These are phyloP conservation scores for Leptogaster cylindrica DNA, from an alignment of 2,888 invertebrate genomes.

Conservation along the genomic window DNA sequence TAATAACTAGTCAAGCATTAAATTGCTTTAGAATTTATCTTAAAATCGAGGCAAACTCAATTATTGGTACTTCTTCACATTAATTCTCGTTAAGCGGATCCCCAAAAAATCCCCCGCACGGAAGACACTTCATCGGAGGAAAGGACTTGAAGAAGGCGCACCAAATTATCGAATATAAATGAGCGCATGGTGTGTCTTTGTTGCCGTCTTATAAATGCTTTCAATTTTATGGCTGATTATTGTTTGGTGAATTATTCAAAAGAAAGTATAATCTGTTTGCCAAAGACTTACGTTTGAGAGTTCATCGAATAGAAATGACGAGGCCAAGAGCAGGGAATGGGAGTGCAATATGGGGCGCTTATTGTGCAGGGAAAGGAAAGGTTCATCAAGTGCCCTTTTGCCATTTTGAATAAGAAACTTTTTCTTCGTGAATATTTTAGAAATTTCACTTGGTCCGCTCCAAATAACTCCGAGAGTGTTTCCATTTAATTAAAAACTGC, in stretches of 20 bases:
- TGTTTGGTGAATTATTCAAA: slow-evolving; percentile 41
- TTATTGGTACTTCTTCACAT: slow-evolving; percentile 35
- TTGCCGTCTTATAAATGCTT: slow-evolving; percentile 27
- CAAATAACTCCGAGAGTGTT: slow-evolving; percentile 22
- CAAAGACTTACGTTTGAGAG: slow-evolving; percentile 10
- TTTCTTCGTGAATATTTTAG: background rate
- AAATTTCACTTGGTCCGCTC: slow-evolving; percentile 25
- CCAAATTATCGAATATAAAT: slow-evolving; percentile 2
- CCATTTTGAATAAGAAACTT: slow-evolving; percentile 6
- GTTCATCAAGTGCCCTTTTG: slow-evolving; percentile 21
- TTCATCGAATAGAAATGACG: slow-evolving; percentile 14
- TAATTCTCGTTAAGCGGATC: slow-evolving; percentile 35
- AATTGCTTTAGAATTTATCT: slow-evolving; percentile 61
- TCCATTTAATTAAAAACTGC: slow-evolving; percentile 35
- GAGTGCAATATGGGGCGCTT: slow-evolving; percentile 5
- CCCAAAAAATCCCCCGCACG: background rate
- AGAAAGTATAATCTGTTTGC: slow-evolving; percentile 42
- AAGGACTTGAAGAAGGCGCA: slow-evolving; percentile 9
- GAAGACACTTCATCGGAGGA: background rate
- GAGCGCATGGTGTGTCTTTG: slow-evolving; percentile 15
- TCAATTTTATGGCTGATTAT: slow-evolving; percentile 31
- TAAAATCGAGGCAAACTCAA: slow-evolving; percentile 31
- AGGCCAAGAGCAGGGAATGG: background rate
- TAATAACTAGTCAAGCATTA: slow-evolving; percentile 63
- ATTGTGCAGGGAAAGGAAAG: slow-evolving; percentile 23